Evolutionary conservation across 2,113 vertebrate genomes (phyloP).

Genomic region (Hydrochoerus hydrochaeris): DNA sequence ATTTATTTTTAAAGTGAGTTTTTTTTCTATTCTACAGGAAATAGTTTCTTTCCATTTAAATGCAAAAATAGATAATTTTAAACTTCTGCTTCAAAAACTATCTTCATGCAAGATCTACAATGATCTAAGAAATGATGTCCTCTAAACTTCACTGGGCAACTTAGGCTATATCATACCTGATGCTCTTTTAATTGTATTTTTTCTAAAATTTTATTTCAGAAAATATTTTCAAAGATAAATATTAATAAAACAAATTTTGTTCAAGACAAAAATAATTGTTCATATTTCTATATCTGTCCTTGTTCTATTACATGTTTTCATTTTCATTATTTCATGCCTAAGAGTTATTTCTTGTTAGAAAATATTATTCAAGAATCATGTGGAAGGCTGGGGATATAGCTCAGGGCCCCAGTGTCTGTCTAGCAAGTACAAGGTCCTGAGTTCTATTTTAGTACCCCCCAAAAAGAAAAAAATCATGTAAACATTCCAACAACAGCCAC

Average conservation of each 20-base stretch:
- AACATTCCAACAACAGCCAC: neutral
- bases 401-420: no score
- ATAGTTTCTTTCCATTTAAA: neutral
- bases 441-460: no score
- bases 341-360: neutral
- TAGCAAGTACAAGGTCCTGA: no score
- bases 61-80: neutral
- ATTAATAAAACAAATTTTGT: neutral
- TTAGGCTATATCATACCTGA: neutral
- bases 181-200: neutral
- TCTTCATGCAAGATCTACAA: neutral
- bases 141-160: neutral
- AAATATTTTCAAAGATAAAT: slow-evolving; percentile 49
- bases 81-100: neutral
- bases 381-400: no score
- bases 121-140: neutral
- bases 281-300: neutral
- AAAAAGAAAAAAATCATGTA: neutral
- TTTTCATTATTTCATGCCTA: slow-evolving; percentile 36
- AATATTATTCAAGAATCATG: neutral
- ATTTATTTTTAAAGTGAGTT: neutral
- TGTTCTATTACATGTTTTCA: slow-evolving; percentile 11
- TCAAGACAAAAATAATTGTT: neutral
- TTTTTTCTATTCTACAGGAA: neutral
- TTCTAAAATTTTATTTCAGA: slow-evolving; percentile 15